Evolutionary conservation across 2,113 vertebrate species (phyloP), one percentile per base, ranked within the genome.

Genomic region (Bubo scandiacus): DNA sequence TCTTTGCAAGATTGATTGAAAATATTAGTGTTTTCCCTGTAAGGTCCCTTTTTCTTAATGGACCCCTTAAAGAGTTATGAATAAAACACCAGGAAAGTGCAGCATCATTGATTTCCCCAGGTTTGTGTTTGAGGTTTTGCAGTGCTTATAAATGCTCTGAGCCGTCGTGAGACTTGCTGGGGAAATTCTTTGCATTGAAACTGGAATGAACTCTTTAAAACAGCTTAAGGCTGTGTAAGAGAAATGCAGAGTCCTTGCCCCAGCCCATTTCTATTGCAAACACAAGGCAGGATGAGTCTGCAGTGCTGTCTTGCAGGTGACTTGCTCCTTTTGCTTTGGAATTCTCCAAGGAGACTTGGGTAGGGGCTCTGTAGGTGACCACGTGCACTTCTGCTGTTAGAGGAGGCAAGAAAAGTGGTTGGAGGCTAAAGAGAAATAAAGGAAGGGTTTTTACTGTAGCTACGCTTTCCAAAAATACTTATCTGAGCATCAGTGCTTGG

Each of bases 31-130:
- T 90, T 93, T 94, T 91, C 81, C 73, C 38, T 73, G 45, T 74
- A 29, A 96, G 86, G 27, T 66, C 38, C 86, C 61, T 36, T 92
- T 92, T 96, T 93, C 88, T 97, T 98, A 97, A 97, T 94, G 95
- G 94, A 94, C 68, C 79, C 88, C 65, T 92, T 66, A 61, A 54
- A 93, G 81, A 70, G 49, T 96, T 96, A 95, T 97, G 91, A 98
- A 97, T 98, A 97, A 98, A 97, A 96, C 65, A 93, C 89, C 92
- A 75, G 23, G 88, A 61, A 97, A 97, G 81, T 29, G 63, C 92
- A 88, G 61, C 2, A 0, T 93, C 97, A 97, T 91, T 65, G 96
- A 96, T 94, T 93, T 91, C 70, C 93, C n/a, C 32, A 30, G 71
- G 32, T 83, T 95, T 55, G 71, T 34, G 75, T 68, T 89, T 89